phyloP scores from a whole-genome alignment of 2,888 invertebrate genomes.

The Nomada ferruginata region DNA sequence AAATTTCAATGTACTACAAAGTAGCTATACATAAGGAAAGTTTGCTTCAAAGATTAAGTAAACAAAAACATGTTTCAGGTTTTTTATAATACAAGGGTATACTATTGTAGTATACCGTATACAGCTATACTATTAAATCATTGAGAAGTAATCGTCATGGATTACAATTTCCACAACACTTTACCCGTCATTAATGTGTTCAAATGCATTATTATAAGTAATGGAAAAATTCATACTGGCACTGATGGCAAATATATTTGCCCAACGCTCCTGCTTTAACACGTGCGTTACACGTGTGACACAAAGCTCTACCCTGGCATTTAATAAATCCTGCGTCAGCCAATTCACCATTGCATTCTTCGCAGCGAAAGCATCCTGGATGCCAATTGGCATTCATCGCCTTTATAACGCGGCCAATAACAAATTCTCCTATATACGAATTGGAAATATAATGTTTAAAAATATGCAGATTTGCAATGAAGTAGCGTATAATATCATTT shows the following conservation, averaged over 20 bases:
- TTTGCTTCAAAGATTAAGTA: too few species aligned
- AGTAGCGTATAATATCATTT: slow-evolving; percentile 3
- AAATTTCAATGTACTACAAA: too few species aligned
- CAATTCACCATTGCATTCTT: slow-evolving; percentile 95
- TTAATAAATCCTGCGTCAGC: slow-evolving; percentile 99
- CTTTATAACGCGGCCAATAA: slow-evolving; percentile 99
- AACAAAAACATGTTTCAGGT: too few species aligned
- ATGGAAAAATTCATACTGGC: slow-evolving; percentile 91
- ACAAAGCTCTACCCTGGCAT: slow-evolving; percentile 93
- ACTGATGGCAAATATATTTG: slow-evolving; percentile 98
- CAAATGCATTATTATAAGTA: slow-evolving; percentile 10
- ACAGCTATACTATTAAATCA: too few species aligned
- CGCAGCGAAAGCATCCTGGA: slow-evolving; percentile 98
- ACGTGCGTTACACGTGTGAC: slow-evolving; percentile 98
- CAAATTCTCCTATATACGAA: slow-evolving; percentile 91
- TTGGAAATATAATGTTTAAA: background rate
- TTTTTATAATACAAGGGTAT: too few species aligned
- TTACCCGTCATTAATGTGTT: too few species aligned
- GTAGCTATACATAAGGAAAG: too few species aligned
- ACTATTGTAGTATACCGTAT: too few species aligned
- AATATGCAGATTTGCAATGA: slow-evolving; percentile 13
- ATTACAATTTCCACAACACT: too few species aligned
- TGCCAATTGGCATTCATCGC: slow-evolving; percentile 99
- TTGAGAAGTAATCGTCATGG: too few species aligned
- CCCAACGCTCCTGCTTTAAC: slow-evolving; percentile 97